Percentiles rank a stretch among this genome's conserved stretches.
These are phyloP conservation scores for Octodonta nipae DNA, from an alignment of 2,888 invertebrate species.

Conservation along the genomic window DNA sequence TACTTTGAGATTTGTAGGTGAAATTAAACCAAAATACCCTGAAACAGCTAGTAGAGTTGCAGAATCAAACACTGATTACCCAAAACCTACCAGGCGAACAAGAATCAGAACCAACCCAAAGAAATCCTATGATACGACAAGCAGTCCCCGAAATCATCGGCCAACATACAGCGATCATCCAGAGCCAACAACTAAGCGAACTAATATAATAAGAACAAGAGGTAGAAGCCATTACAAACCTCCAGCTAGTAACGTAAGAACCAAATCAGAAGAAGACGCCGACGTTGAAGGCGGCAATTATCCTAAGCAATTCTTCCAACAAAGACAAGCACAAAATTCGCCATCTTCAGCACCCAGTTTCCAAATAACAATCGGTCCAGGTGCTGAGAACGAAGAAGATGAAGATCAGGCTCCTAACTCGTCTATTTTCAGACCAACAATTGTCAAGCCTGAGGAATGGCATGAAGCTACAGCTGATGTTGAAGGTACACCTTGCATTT, in stretches of 20 bases:
- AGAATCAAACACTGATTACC: constrained; percentile 14
- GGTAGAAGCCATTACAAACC: constrained; percentile 41
- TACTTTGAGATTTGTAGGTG: constrained; percentile 27
- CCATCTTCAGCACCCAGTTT: constrained; percentile 24
- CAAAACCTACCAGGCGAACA: constrained; percentile 15
- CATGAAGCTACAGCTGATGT: constrained; percentile 22
- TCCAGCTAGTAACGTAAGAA: constrained; percentile 28
- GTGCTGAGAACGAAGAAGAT: constrained; percentile 21
- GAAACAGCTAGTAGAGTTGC: constrained; percentile 9
- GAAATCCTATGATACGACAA: constrained; percentile 3
- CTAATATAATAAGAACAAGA: constrained; percentile 23
- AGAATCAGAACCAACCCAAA: constrained; percentile 12
- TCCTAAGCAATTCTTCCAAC: constrained; percentile 27
- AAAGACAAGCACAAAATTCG: constrained; percentile 13
- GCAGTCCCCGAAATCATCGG: not conserved
- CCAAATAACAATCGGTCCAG: constrained; percentile 32
- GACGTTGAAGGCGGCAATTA: constrained; percentile 40
- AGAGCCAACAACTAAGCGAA: constrained; percentile 18
- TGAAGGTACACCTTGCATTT: too few species aligned
- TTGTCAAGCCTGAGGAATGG: constrained; percentile 25
- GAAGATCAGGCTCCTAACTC: constrained; percentile 45
- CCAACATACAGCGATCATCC: not conserved
- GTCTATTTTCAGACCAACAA: constrained; percentile 41
- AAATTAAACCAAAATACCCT: constrained; percentile 29
- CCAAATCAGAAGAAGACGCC: constrained; percentile 23